Evolutionary conservation across 92 coral and sea anemone species (phyloP).

Genomic region (Palythoa heliodiscus): DNA sequence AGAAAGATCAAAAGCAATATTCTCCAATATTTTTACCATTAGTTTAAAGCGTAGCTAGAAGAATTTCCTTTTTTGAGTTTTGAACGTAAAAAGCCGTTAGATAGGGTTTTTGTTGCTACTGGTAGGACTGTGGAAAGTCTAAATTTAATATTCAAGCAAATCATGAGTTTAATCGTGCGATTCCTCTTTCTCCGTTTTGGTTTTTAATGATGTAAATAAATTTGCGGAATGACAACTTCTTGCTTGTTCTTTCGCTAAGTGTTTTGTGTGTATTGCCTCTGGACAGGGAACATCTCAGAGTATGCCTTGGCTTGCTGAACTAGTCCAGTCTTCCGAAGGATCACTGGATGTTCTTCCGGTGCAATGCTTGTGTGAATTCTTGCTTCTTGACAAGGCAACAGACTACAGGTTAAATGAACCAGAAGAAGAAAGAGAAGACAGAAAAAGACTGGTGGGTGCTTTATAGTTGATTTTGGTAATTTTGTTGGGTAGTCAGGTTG

Average conservation of each 20-base stretch:
- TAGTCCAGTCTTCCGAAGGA: constrained; percentile 94
- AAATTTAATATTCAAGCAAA: no score
- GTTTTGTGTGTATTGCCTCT: background rate
- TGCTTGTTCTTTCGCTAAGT: background rate
- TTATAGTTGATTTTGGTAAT: background rate
- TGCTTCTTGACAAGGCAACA: constrained; percentile 81
- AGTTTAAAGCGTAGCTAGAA: no score
- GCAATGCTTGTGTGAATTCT: constrained; percentile 95
- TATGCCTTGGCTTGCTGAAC: constrained; percentile 98
- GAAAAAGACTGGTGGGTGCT: constrained; percentile 70
- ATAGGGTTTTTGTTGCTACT: no score
- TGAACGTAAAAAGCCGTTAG: no score
- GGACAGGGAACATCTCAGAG: constrained; percentile 95
- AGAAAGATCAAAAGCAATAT: no score
- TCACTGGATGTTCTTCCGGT: constrained; percentile 97
- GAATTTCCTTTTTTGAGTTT: no score
- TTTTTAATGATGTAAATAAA: background rate
- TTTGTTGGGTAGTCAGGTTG: no score
- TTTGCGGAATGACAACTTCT: background rate
- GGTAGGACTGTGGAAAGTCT: no score
- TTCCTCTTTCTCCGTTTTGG: background rate
- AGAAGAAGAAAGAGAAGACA: constrained; percentile 56
- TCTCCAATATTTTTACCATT: no score
- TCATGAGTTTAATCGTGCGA: background rate
- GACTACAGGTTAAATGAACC: constrained; percentile 50